phyloP scores from a whole-genome alignment of 2,113 vertebrate species.

The Malurus cyaneus region DNA sequence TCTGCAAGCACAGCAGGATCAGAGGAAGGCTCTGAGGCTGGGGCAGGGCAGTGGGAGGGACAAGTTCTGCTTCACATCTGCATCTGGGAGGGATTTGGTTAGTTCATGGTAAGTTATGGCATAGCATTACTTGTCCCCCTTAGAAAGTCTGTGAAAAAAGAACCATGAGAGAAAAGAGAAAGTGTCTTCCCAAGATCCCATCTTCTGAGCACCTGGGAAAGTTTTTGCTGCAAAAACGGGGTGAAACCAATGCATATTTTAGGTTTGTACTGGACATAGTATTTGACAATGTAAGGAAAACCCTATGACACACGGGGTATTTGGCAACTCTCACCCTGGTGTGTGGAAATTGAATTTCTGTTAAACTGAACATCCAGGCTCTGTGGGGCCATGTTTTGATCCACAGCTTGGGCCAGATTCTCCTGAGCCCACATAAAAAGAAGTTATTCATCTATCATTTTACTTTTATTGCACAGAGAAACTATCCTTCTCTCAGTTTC shows the following conservation, averaged over 20 bases:
- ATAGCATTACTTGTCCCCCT: not conserved
- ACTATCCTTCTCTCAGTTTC: not conserved
- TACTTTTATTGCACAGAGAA: not conserved
- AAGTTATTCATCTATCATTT: not conserved
- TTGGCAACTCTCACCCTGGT: not conserved
- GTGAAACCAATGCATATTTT: not conserved
- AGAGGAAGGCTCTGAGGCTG: not conserved
- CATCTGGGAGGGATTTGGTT: not conserved
- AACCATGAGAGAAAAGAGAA: no score
- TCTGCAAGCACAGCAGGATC: not conserved
- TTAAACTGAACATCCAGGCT: not conserved
- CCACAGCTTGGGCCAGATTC: not conserved
- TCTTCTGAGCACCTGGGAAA: not conserved
- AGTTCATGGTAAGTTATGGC: not conserved
- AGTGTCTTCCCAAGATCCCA: not conserved
- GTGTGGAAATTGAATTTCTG: not conserved
- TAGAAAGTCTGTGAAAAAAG: not conserved
- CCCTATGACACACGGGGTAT: fast-evolving
- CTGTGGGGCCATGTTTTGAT: not conserved
- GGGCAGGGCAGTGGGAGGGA: not conserved
- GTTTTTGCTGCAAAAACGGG: not conserved
- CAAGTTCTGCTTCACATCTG: not conserved
- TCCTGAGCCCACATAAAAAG: fast-evolving
- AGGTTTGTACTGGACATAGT: not conserved
- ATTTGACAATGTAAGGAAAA: not conserved